Evolutionary conservation across 1,140 invertebrate genomes (phyloP).

Genomic region (Neotoxoptera formosana): DNA sequence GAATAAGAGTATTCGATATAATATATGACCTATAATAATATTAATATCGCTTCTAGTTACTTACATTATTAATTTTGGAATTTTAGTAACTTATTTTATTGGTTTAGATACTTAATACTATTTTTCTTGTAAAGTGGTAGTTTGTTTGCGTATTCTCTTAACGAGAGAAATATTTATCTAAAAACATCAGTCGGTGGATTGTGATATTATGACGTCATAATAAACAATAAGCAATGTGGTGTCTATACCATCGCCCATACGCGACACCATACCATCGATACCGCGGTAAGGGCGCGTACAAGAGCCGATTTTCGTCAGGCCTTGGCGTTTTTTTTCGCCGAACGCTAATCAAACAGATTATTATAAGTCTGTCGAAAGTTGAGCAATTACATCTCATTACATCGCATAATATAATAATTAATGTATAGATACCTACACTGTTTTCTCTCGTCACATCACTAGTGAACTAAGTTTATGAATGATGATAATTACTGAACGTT

Average conservation of each 20-base stretch:
- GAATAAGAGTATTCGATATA: not conserved
- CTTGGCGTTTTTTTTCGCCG: too few species aligned
- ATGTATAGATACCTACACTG: too few species aligned
- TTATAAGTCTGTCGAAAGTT: not conserved
- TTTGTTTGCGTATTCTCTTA: not conserved
- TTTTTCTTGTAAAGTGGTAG: not conserved
- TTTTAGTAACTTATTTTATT: not conserved
- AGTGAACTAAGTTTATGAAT: too few species aligned
- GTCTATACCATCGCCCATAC: not conserved
- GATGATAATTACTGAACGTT: too few species aligned
- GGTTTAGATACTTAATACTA: not conserved
- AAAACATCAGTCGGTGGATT: not conserved
- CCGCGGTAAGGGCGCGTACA: too few species aligned
- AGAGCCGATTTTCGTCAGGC: too few species aligned
- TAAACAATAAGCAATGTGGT: not conserved
- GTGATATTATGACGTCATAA: not conserved
- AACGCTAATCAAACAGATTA: too few species aligned
- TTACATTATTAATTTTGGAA: not conserved
- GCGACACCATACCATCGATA: too few species aligned
- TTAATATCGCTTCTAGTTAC: not conserved
- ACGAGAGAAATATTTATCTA: not conserved
- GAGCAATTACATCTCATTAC: not conserved
- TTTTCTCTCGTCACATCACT: too few species aligned
- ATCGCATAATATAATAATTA: too few species aligned
- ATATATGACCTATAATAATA: not conserved